These are phyloP conservation scores for Formica selysi DNA, from an alignment of 1,140 invertebrate species.

Conservation along the genomic window DNA sequence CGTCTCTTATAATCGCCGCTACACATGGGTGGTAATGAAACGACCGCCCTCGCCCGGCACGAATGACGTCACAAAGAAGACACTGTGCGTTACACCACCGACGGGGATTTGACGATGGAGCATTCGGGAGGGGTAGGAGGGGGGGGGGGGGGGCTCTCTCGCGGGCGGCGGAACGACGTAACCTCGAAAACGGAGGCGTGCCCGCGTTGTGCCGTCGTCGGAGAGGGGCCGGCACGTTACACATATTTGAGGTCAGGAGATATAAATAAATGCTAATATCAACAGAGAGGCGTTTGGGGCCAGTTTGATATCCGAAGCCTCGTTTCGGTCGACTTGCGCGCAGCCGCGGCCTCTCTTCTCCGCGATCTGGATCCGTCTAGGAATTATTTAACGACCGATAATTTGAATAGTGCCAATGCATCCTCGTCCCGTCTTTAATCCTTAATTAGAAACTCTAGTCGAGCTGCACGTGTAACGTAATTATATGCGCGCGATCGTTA, in stretches of 20 bases:
- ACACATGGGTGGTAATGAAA: slow-evolving; percentile 18
- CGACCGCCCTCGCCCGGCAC: slow-evolving; percentile 15
- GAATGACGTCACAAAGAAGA: slow-evolving; percentile 56
- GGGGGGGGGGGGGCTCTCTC: neutral
- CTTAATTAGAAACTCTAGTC: slow-evolving; percentile 15
- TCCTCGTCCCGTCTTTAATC: neutral
- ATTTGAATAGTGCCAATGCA: neutral
- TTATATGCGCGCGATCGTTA: slow-evolving; percentile 20
- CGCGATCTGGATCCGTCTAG: slow-evolving; percentile 18
- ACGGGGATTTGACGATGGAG: slow-evolving; percentile 66
- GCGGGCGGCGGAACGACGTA: slow-evolving; percentile 50
- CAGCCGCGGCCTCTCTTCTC: slow-evolving; percentile 55
- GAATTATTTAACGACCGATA: neutral
- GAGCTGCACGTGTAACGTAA: slow-evolving; percentile 12
- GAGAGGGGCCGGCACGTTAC: slow-evolving; percentile 75
- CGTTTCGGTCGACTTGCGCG: slow-evolving; percentile 68
- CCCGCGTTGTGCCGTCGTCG: slow-evolving; percentile 46
- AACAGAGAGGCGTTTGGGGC: slow-evolving; percentile 72
- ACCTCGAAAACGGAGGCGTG: slow-evolving; percentile 78
- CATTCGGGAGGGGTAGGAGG: neutral
- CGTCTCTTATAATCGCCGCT: slow-evolving; percentile 2
- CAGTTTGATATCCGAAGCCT: slow-evolving; percentile 78
- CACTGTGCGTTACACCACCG: slow-evolving; percentile 58
- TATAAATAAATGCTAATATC: slow-evolving; percentile 85
- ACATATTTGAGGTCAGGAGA: slow-evolving; percentile 83